Evolutionary conservation across 23 tunicate species (phyloP).

Genomic region (Botrylloides violaceus): DNA sequence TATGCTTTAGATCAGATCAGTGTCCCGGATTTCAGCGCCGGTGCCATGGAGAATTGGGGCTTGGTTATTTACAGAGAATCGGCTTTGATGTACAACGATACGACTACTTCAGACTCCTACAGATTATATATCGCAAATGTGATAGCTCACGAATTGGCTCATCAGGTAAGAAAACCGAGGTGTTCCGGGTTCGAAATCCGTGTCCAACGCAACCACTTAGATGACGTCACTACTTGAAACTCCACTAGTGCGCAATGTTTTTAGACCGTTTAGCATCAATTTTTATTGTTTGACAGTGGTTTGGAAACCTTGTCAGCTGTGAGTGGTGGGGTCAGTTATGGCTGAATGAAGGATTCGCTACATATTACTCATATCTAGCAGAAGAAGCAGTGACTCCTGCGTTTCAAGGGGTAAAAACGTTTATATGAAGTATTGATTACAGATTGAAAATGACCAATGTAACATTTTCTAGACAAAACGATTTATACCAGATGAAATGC

Average conservation of each 20-base stretch:
- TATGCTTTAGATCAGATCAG: constrained; percentile 60
- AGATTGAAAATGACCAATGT: no score
- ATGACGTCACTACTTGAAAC: no score
- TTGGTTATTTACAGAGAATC: constrained; percentile 75
- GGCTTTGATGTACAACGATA: constrained; percentile 35
- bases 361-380: constrained; percentile 56
- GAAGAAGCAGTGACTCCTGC: constrained; percentile 48
- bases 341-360: constrained; percentile 91
- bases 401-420: constrained; percentile 44
- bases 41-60: constrained; percentile 99
- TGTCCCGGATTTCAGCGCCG: constrained; percentile 82
- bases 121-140: constrained; percentile 49
- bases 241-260: no score
- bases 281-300: constrained; percentile 47
- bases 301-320: constrained; percentile 71
- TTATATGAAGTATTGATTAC: no score
- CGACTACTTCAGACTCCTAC: constrained; percentile 28
- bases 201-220: no score
- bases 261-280: no score
- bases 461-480: constrained; percentile 26
- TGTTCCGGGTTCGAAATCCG: no score
- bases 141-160: constrained; percentile 81
- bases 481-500: constrained; percentile 62
- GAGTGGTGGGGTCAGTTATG: constrained; percentile 84
- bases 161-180: constrained; percentile 80